Conservation (phyloP, 2,888 invertebrate species). For the Temnothorax unifasciatus region DNA sequence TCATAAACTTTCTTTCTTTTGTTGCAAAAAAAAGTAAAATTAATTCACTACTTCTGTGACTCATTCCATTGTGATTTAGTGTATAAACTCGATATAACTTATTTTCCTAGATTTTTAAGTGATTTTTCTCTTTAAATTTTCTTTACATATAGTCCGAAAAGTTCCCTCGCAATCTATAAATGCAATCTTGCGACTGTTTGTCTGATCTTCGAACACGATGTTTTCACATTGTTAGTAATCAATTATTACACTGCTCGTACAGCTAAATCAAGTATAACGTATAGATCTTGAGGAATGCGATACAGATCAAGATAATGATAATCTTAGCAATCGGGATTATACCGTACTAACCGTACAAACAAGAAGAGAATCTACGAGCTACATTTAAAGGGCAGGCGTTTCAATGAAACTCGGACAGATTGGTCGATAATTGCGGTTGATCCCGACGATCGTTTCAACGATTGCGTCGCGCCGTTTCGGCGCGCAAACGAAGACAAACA, state of each 20-base stretch:
- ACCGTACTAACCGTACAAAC: conserved; percentile 1
- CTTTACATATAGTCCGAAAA: neutral
- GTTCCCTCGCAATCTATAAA: neutral
- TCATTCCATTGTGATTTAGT: neutral
- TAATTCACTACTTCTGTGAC: neutral
- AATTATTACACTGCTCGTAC: neutral
- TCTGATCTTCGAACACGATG: neutral
- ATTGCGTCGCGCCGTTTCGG: neutral
- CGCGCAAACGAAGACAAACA: conserved; percentile 76
- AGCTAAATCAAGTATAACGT: neutral
- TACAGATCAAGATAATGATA: conserved; percentile 8
- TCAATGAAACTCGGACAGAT: neutral
- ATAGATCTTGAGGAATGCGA: neutral
- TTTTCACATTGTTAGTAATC: neutral
- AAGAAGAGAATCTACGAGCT: neutral
- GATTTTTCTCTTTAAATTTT: neutral
- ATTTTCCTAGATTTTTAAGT: neutral
- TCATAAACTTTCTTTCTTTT: neutral
- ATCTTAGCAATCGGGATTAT: neutral
- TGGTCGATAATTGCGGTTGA: neutral
- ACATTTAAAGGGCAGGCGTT: neutral
- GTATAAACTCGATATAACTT: neutral
- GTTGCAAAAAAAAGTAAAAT: neutral
- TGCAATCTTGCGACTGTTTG: neutral
- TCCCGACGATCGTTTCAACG: neutral